These are phyloP conservation scores for Callospermophilus lateralis DNA, from an alignment of 2,113 vertebrate species.

Conservation along the genomic window DNA sequence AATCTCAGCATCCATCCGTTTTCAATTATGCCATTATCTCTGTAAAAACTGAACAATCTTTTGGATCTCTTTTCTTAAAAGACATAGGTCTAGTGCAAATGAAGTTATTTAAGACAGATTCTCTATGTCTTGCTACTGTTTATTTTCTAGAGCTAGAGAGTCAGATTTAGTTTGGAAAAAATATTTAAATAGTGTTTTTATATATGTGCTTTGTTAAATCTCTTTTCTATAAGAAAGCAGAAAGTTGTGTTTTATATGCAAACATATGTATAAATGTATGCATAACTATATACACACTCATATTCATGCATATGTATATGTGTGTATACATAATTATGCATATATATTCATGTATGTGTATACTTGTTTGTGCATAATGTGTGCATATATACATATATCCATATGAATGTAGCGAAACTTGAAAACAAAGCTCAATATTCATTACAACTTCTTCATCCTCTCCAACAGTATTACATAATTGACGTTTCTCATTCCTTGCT, in stretches of 20 bases:
- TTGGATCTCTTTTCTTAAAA: constrained; percentile 52
- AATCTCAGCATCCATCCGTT: not conserved
- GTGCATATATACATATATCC: not conserved
- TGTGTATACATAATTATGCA: no score
- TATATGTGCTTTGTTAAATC: constrained; percentile 68
- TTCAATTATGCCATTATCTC: not conserved
- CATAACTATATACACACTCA: not conserved
- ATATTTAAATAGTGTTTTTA: constrained; percentile 49
- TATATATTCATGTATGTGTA: not conserved
- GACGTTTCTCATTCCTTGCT: constrained; percentile 83
- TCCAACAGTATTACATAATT: constrained; percentile 82
- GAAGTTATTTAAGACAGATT: constrained; percentile 27
- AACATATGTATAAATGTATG: not conserved
- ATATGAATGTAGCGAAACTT: constrained; percentile 65
- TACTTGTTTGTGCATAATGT: not conserved
- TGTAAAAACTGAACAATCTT: not conserved
- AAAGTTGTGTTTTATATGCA: not conserved
- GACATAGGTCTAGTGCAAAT: not conserved
- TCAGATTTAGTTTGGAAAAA: constrained; percentile 53
- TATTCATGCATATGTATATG: not conserved
- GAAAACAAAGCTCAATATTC: constrained; percentile 69
- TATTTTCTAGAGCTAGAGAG: not conserved
- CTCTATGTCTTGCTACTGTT: constrained; percentile 26
- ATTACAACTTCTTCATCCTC: constrained; percentile 74
- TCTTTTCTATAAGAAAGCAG: not conserved